phyloP scores from a whole-genome alignment of 2,888 invertebrate genomes.

The Blastobasis adustella region DNA sequence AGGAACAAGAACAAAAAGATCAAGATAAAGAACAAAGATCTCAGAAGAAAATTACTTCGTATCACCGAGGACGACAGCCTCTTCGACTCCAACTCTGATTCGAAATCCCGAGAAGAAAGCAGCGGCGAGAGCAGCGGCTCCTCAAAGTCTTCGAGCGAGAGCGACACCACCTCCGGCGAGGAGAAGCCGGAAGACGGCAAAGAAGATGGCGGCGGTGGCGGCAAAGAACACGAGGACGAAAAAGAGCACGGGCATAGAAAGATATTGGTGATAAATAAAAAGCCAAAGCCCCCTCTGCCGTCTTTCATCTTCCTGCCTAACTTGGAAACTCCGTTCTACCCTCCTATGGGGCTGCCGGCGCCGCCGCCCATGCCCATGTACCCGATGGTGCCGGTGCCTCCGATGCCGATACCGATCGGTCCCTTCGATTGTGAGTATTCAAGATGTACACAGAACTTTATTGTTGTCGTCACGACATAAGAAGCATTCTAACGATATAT shows the following conservation, averaged over 20 bases:
- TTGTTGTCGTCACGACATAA: no score
- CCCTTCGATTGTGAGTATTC: neutral
- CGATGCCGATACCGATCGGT: slow-evolving; percentile 20
- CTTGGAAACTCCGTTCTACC: slow-evolving; percentile 53
- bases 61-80: slow-evolving; percentile 58
- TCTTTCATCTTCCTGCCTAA: slow-evolving; percentile 62
- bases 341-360: slow-evolving; percentile 53
- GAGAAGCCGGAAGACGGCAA: neutral
- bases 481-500: neutral
- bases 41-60: slow-evolving; percentile 42
- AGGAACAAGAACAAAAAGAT: slow-evolving; percentile 11
- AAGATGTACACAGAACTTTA: no score
- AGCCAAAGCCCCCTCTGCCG: slow-evolving; percentile 49
- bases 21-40: slow-evolving; percentile 27
- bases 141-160: slow-evolving; percentile 15
- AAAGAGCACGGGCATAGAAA: slow-evolving; percentile 51
- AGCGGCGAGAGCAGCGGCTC: slow-evolving; percentile 23
- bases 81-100: slow-evolving; percentile 37
- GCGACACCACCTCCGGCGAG: slow-evolving; percentile 5
- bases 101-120: slow-evolving; percentile 19
- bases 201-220: neutral
- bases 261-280: slow-evolving; percentile 51
- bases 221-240: slow-evolving; percentile 7
- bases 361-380: slow-evolving; percentile 59
- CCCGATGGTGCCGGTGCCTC: slow-evolving; percentile 57